These are phyloP conservation scores for Champsocephalus esox DNA, from an alignment of 2,797 vertebrate species.

Conservation along the genomic window DNA sequence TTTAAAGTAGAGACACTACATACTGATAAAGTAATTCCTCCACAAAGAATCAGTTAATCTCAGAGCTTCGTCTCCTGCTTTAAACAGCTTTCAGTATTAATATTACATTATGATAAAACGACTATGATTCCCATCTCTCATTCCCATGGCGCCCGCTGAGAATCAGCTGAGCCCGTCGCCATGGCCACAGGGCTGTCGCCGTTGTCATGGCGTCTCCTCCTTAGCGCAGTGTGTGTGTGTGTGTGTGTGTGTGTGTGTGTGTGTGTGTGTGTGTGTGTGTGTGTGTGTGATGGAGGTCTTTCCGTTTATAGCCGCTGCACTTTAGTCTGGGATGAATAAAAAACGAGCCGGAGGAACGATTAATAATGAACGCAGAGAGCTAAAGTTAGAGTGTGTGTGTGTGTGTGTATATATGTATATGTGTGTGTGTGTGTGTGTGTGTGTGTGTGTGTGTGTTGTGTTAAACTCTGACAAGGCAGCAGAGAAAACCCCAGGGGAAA, in stretches of 20 bases:
- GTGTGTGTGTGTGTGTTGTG: conserved; percentile 66
- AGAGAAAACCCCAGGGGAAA: conserved; percentile 40
- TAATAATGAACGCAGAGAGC: conserved; percentile 73
- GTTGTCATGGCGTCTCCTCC: conserved; percentile 60
- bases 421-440: conserved; percentile 8
- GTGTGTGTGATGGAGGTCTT: conserved; percentile 40
- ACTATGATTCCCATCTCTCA: conserved; percentile 61
- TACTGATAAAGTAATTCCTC: too few relatives aligned
- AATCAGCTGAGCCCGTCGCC: conserved; percentile 68
- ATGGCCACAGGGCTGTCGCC: conserved; percentile 60
- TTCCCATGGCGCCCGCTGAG: conserved; percentile 59
- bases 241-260: too few relatives aligned
- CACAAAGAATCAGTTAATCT: too few relatives aligned
- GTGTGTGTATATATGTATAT: not conserved
- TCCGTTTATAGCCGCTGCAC: conserved; percentile 63
- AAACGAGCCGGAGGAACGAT: conserved; percentile 68
- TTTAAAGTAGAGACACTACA: too few relatives aligned
- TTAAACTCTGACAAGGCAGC: conserved; percentile 48
- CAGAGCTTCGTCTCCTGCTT: too few relatives aligned
- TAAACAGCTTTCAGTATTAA: conserved; percentile 44
- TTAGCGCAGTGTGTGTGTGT: not conserved
- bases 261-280: not conserved
- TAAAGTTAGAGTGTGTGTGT: conserved; percentile 62
- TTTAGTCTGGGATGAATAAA: conserved; percentile 80
- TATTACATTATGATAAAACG: conserved; percentile 77